A percentile compares a stretch with the other conserved stretches of the same genome.
Evolutionary conservation across 1,140 invertebrate species (phyloP).

Genomic region (Thaumatotibia leucotreta): DNA sequence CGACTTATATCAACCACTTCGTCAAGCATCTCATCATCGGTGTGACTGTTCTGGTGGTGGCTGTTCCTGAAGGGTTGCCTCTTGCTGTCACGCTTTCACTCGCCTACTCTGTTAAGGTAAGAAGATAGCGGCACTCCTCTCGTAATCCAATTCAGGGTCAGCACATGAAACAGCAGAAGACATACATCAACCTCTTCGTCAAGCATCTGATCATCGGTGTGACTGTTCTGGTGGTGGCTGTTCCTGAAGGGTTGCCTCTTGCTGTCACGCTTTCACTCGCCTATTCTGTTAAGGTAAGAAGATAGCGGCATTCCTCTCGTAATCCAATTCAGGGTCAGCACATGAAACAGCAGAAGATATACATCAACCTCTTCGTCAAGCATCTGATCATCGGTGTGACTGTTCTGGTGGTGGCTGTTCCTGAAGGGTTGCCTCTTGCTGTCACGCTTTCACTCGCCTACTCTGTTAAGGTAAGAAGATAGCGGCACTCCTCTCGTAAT

Average conservation of each 20-base stretch:
- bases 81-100: conserved; percentile 98
- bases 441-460: conserved; percentile 98
- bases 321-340: conserved; percentile 95
- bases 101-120: conserved; percentile 99
- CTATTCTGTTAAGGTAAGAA: conserved; percentile 98
- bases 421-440: conserved; percentile 98
- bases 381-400: conserved; percentile 99
- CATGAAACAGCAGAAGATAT: conserved; percentile 84
- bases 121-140: no score
- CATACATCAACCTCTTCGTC: conserved; percentile 93
- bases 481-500: no score
- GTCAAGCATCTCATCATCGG: conserved; percentile 99
- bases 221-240: conserved; percentile 98
- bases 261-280: conserved; percentile 98
- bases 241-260: conserved; percentile 98
- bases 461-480: conserved; percentile 97
- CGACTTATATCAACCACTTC: conserved; percentile 90
- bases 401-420: conserved; percentile 98
- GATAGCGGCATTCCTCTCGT: no score
- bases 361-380: conserved; percentile 94
- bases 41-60: conserved; percentile 99
- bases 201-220: conserved; percentile 99
- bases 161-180: conserved; percentile 85
- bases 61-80: conserved; percentile 98
- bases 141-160: conserved; percentile 95